These are phyloP conservation scores for Bovichtus diacanthus DNA, from an alignment of 2,797 vertebrate species.

Conservation along the genomic window DNA sequence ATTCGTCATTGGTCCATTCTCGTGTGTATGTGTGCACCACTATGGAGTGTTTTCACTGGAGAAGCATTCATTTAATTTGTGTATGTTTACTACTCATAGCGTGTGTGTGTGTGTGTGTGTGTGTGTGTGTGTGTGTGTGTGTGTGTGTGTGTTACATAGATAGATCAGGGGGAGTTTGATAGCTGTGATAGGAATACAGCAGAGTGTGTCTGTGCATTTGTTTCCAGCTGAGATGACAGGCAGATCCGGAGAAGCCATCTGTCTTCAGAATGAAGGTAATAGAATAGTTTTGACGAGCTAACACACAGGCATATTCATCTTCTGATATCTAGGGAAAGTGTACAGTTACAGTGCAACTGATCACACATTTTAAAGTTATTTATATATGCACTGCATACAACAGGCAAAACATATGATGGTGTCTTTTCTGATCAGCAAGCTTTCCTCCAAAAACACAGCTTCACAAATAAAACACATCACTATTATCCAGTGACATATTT, in stretches of 20 bases:
- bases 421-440: rapidly evolving
- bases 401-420: neutral
- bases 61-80: neutral
- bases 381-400: neutral
- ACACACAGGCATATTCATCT: neutral
- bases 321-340: neutral
- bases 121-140: neutral
- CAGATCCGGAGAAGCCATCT: slow-evolving; percentile 13
- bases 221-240: slow-evolving; percentile 39
- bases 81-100: neutral
- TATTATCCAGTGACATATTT: neutral
- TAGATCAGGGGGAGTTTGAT: neutral
- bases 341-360: neutral
- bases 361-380: neutral
- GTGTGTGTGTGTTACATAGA: neutral
- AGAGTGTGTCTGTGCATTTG: slow-evolving; percentile 16
- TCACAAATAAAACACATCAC: neutral
- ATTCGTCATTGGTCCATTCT: neutral
- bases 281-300: slow-evolving; percentile 26
- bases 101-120: neutral
- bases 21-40: neutral
- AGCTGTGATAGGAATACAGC: slow-evolving; percentile 17
- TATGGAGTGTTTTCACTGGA: neutral
- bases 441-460: neutral
- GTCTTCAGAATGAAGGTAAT: slow-evolving; percentile 18